These are phyloP conservation scores for Drosophila albomicans DNA, from an alignment of 1,140 invertebrate species.

Conservation along the genomic window DNA sequence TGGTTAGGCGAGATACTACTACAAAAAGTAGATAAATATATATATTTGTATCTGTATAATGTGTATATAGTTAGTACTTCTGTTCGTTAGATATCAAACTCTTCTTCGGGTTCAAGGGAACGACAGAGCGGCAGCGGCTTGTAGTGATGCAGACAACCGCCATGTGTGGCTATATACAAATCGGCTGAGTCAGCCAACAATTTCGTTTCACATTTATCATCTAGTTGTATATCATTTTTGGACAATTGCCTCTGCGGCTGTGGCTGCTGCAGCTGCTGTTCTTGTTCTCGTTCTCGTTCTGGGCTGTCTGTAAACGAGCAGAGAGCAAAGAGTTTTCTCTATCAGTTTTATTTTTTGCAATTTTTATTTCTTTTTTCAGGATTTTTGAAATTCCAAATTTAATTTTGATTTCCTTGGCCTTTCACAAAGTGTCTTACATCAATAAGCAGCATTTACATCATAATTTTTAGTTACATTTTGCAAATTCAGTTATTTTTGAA, in stretches of 20 bases:
- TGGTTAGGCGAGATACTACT: conserved; percentile 32
- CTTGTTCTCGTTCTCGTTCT: conserved; percentile 24
- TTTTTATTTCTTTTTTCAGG: conserved; percentile 23
- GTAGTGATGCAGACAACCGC: conserved; percentile 74
- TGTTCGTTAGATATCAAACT: conserved; percentile 61
- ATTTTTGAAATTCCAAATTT: conserved; percentile 16
- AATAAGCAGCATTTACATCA: background rate
- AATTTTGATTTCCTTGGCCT: conserved; percentile 13
- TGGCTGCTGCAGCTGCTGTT: conserved; percentile 32
- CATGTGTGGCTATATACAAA: conserved; percentile 74
- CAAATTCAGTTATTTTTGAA: background rate
- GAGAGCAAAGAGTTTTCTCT: conserved; percentile 64
- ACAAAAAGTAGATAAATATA: conserved; percentile 13
- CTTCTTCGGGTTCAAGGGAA: conserved; percentile 43
- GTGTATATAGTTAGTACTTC: conserved; percentile 5
- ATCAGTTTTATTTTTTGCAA: conserved; percentile 53
- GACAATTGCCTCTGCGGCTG: conserved; percentile 34
- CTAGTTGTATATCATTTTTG: conserved; percentile 44
- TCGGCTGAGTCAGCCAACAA: conserved; percentile 56
- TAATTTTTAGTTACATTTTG: background rate
- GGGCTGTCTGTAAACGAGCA: conserved; percentile 75
- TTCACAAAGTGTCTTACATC: conserved; percentile 61
- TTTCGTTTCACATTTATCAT: conserved; percentile 47
- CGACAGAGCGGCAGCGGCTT: conserved; percentile 24
- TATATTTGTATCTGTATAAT: conserved; percentile 24